Percentiles rank a stretch among this genome's conserved stretches.
phyloP scores from a whole-genome alignment of 2,888 invertebrate species.

The Acanthosepion pharaonis region DNA sequence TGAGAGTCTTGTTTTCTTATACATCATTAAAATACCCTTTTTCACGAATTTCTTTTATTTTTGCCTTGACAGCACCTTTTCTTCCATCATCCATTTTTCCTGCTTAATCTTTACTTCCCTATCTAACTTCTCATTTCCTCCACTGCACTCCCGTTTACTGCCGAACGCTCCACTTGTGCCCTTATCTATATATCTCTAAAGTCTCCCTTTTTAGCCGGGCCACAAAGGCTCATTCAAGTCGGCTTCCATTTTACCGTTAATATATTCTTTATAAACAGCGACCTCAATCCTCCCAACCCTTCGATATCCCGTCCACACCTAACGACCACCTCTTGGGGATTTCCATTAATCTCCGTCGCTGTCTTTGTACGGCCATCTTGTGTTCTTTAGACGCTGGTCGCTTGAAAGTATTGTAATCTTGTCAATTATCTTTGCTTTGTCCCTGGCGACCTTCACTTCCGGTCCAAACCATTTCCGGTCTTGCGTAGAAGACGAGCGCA shows the following conservation, averaged over 20 bases:
- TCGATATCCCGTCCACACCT: neutral
- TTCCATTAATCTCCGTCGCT: conserved; percentile 18
- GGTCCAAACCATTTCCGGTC: conserved; percentile 33
- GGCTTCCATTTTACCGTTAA: neutral
- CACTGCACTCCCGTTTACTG: neutral
- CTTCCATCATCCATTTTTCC: neutral
- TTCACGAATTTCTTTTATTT: neutral
- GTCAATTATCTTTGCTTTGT: conserved; percentile 33
- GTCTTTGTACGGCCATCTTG: conserved; percentile 5
- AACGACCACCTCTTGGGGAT: conserved; percentile 16
- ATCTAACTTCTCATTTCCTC: neutral
- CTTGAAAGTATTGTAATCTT: conserved; percentile 33
- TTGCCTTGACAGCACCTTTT: neutral
- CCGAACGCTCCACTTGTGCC: neutral
- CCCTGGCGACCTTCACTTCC: conserved; percentile 20
- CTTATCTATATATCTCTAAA: conserved; percentile 4
- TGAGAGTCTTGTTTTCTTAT: too few species aligned
- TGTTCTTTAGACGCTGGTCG: conserved; percentile 4
- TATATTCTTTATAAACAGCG: conserved; percentile 17
- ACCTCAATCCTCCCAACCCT: neutral
- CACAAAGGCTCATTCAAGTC: neutral
- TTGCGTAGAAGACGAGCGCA: neutral
- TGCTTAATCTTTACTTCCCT: neutral
- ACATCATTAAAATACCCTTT: too few species aligned
- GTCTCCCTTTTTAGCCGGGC: neutral